Conservation (phyloP, 2,888 invertebrate species). For the Proisotoma minuta region DNA sequence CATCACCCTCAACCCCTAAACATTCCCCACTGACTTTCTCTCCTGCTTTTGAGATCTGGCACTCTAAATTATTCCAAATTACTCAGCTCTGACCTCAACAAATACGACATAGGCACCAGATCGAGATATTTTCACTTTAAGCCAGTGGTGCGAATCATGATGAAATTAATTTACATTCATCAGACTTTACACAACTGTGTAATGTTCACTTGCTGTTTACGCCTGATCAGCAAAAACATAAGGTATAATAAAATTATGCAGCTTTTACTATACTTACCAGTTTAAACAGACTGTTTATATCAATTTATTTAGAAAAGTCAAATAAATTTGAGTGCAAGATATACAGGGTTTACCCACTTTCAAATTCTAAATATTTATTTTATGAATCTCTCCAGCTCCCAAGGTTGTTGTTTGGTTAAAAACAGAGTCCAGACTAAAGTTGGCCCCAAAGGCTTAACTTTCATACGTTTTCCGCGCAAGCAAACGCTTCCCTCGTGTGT, state of each 20-base stretch:
- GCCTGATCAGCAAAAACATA: not conserved
- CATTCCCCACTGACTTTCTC: not conserved
- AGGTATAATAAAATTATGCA: not conserved
- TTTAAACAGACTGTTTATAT: not conserved
- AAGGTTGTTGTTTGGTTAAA: constrained; percentile 13
- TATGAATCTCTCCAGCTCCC: constrained; percentile 10
- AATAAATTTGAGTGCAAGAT: not conserved
- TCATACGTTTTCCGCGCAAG: not conserved
- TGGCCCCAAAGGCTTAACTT: constrained; percentile 16
- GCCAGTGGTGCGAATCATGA: not conserved
- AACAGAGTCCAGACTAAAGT: constrained; percentile 9
- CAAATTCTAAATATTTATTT: constrained; percentile 18
- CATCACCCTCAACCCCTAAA: not conserved
- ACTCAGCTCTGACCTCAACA: not conserved
- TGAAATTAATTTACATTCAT: not conserved
- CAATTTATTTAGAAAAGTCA: constrained; percentile 4
- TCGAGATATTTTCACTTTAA: too few species aligned
- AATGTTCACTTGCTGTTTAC: not conserved
- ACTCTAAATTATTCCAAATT: constrained; percentile 13
- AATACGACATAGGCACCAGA: not conserved
- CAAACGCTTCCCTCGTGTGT: constrained; percentile 9
- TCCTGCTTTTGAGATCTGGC: too few species aligned
- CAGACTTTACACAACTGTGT: not conserved
- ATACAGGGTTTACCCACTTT: not conserved
- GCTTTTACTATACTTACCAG: not conserved